Evolutionary conservation across 30 jellyfish, hydroid and myxozoan species (phyloP).

Genomic region (Phacellophora camtschatica): DNA sequence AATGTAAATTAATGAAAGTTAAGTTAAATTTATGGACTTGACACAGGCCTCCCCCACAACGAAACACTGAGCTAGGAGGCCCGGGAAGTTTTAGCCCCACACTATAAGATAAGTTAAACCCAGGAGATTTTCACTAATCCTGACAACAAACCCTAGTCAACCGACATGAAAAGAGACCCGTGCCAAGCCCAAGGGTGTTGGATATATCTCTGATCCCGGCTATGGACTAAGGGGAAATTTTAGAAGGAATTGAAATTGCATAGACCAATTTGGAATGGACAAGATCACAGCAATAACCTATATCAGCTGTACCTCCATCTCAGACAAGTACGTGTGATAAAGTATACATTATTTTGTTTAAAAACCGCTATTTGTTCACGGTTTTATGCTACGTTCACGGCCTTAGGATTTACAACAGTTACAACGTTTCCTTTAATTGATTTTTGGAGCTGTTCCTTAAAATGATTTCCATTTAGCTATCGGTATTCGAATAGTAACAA

Average conservation of each 20-base stretch:
- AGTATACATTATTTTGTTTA: too few species aligned
- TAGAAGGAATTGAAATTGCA: neutral
- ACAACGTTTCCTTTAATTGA: neutral
- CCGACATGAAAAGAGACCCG: neutral
- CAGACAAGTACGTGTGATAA: too few species aligned
- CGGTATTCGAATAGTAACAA: neutral
- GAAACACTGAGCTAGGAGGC: neutral
- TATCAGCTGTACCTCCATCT: neutral
- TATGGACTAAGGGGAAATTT: neutral
- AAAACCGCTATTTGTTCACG: too few species aligned
- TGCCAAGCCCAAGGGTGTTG: neutral
- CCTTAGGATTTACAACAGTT: neutral
- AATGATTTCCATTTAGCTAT: neutral
- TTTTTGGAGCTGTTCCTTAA: too few species aligned
- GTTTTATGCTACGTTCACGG: too few species aligned
- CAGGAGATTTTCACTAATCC: neutral
- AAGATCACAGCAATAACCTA: neutral
- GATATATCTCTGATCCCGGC: neutral
- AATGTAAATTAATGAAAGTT: neutral
- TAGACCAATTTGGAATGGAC: neutral
- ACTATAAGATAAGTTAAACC: neutral
- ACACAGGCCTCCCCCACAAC: too few species aligned
- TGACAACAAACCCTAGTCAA: neutral
- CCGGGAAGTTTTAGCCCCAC: neutral
- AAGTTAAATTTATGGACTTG: too few species aligned